Base-by-base conservation (phyloP, 2,888 invertebrate species). In the Nymphalis urticae region DNA sequence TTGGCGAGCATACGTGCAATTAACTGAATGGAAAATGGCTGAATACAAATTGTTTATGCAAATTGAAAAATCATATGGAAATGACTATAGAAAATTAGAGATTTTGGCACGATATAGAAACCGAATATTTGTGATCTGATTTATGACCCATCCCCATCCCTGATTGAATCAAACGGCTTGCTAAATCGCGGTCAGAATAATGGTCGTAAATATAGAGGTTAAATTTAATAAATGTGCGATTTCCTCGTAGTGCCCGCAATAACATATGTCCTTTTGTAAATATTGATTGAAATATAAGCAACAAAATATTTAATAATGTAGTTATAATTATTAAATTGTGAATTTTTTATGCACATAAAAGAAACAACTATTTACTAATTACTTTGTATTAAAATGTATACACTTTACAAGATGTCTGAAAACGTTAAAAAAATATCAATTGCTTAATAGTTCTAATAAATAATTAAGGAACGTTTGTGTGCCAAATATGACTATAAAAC, bases 1-100 rank as follows among this genome's bases (percentile, higher is more conserved):
- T 72, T 72, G 60, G 68, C 36, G 32, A 64, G 48, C 48, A 62
- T 68, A 65, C 56, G 48, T 62, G 67, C 58, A 59, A 60, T 59
- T 67, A 59, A 48, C 54, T n/a, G 36, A 59, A 67, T 61, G 62
- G 51, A 21, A 59, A 59, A 69, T 48, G 32, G n/a, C 62, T 67
- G 51, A 66, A 72, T 65, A 50, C 48, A 19, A 16, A 68, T 67
- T 47, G 48, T 59, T 69, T 59, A 62, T 65, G 66, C 42, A 59
- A 27, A 62, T 66, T 62, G 32, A 48, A 61, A 48, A 66, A 66
- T 66, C 19, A 66, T 53, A 53, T 61, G 32, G n/a, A 19, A 48
- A 36, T 66, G 42, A 19, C 36, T 58, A 58, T 58, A 58, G 58
- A 58, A 58, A 17, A 42, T 58, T 58, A 58, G 58, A 58, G 58